phyloP scores from a whole-genome alignment of 2,113 vertebrate genomes.

The Gnathochromis pfefferi region DNA sequence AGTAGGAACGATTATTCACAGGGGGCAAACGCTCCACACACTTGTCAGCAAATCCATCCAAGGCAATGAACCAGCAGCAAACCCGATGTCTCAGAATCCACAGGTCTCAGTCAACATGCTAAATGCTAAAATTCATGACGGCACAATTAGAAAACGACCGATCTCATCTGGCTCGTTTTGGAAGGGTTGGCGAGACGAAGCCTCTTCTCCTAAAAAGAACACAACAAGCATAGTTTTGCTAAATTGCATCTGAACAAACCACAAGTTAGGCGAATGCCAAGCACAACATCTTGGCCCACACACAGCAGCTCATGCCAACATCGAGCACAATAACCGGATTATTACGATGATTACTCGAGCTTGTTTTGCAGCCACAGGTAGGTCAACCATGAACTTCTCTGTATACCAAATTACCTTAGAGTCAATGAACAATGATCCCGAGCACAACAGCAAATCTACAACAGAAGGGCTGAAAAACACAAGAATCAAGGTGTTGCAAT shows the following conservation, averaged over 20 bases:
- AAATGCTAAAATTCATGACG: background rate
- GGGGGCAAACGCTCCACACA: background rate
- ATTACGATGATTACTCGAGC: fast-evolving
- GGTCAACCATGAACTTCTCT: background rate
- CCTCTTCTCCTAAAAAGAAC: background rate
- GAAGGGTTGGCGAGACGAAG: background rate
- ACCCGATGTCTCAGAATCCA: background rate
- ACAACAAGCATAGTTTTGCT: background rate
- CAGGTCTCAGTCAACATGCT: background rate
- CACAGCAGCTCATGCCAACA: background rate
- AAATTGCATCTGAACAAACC: background rate
- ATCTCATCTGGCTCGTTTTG: background rate
- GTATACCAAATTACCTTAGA: background rate
- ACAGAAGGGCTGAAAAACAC: background rate
- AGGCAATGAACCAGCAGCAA: background rate
- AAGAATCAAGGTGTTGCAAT: background rate
- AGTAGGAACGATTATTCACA: background rate
- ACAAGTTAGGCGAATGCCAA: background rate
- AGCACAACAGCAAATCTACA: background rate
- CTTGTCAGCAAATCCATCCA: background rate
- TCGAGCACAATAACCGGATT: background rate
- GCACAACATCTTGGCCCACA: background rate
- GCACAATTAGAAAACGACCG: background rate
- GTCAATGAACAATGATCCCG: background rate
- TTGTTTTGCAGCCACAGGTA: background rate